Evolutionary conservation across 2,888 invertebrate species (phyloP).

Genomic region (Megalurothrips usitatus): DNA sequence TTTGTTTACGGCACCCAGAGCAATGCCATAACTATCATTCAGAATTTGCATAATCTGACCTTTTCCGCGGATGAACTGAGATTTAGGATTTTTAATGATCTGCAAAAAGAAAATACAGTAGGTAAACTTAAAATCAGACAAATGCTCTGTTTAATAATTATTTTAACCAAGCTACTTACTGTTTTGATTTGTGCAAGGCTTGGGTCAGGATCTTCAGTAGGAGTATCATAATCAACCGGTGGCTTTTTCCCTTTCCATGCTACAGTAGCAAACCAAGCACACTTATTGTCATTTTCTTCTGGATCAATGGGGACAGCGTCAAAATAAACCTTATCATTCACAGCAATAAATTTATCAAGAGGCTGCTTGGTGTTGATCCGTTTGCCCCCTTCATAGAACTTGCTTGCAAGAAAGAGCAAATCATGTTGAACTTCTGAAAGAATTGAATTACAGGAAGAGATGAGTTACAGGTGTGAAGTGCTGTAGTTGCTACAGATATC

Average conservation of each 20-base stretch:
- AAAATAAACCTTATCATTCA: not conserved
- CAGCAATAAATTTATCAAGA: not conserved
- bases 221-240: not conserved
- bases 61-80: not conserved
- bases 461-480: not conserved
- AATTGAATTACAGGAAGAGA: not conserved
- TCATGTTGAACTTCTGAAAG: not conserved
- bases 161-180: not conserved
- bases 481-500: not conserved
- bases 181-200: not conserved
- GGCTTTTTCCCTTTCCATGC: not conserved
- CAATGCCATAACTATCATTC: not conserved
- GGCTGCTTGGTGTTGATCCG: not conserved
- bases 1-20: not conserved
- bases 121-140: not conserved
- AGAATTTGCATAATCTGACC: conserved; percentile 16
- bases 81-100: conserved; percentile 4
- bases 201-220: not conserved
- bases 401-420: not conserved
- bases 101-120: not conserved
- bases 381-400: not conserved
- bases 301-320: not conserved
- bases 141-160: not conserved
- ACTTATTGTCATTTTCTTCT: not conserved
- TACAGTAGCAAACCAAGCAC: conserved; percentile 3